Base-by-base conservation (phyloP, 2,797 vertebrate species). In the Myioborus melanocephalus region DNA sequence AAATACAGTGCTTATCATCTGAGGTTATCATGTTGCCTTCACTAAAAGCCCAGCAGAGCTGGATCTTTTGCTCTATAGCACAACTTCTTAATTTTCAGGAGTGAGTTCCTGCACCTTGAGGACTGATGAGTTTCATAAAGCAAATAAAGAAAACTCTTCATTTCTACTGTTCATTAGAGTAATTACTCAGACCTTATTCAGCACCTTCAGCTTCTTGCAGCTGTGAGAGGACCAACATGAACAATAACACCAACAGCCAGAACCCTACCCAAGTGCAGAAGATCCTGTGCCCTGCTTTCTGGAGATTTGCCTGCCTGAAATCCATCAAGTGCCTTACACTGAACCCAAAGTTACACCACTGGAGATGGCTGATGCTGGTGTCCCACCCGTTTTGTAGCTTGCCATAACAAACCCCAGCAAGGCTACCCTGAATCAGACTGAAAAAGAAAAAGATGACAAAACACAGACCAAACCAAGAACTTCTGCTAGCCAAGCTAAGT, bases 1-100 rank as follows among this genome's bases (percentile, higher is more conserved):
- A 57, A 27, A 35, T 3, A 22, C 6, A 30, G 5, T 0, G 1
- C 20, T 68, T 79, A 9, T 26, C 2, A n/a, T 19, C 32, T 2
- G 2, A 43, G 4, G 32, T 60, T 37, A 15, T 66, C 7, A 14
- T 37, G 9, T 8, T 85, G 6, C 2, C 49, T 57, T 77, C 64
- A 47, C 23, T 81, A 52, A 78, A 90, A 64, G 27, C 27, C 50
- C 22, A 43, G 6, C 11, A 60, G 2, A 61, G 6, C 7, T 44
- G 15, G 23, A 37, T 52, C 6, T 53, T 87, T 63, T 55, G 1
- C 41, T 4, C 32, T 86, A 12, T 14, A 70, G 8, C 19, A 61
- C 26, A 81, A 60, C 3, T 68, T 41, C 2, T 60, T 43, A 68
- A 15, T 49, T 56, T 15, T 44, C 60, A 49, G 44, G 24, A 41